A percentile compares a stretch with the other conserved stretches of the same genome.
Conservation (phyloP, 2,113 vertebrate species). For the Syngnathus scovelli region DNA sequence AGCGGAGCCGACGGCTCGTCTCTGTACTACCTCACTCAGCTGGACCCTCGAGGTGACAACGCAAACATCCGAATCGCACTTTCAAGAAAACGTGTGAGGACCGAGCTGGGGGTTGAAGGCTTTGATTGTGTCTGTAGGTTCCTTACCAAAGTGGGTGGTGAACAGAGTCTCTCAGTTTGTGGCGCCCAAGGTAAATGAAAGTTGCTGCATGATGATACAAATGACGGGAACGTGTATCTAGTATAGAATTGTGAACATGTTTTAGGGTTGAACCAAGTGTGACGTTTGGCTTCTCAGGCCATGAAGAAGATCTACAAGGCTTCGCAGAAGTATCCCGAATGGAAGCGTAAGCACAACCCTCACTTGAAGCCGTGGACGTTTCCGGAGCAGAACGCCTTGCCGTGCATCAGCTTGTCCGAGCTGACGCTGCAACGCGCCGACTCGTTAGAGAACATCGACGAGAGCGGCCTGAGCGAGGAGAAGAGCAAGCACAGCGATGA, state of each 20-base stretch:
- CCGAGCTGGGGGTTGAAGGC: background rate
- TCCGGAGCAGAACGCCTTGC: conserved; percentile 75
- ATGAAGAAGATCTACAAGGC: conserved; percentile 87
- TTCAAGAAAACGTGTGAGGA: background rate
- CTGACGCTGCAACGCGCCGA: conserved; percentile 71
- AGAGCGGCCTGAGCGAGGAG: conserved; percentile 74
- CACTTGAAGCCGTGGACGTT: conserved; percentile 79
- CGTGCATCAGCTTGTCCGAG: conserved; percentile 65
- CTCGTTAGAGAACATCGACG: conserved; percentile 79
- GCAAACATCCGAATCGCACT: background rate
- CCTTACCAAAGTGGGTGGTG: conserved; percentile 82
- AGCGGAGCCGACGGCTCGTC: conserved; percentile 60
- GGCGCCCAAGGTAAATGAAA: conserved; percentile 73
- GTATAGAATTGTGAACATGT: no score
- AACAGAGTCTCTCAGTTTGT: conserved; percentile 85
- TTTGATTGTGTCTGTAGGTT: conserved; percentile 63
- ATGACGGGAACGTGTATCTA: no score
- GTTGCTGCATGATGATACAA: no score
- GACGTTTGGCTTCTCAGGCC: conserved; percentile 52
- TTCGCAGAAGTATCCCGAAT: conserved; percentile 80
- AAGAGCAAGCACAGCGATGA: conserved; percentile 72
- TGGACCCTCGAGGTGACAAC: conserved; percentile 78
- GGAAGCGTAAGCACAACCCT: conserved; percentile 76
- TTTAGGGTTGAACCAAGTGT: background rate
- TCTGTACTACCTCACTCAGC: conserved; percentile 84